A percentile compares a stretch with the other conserved stretches of the same genome.
These are phyloP conservation scores for Epicampocera succincta DNA, from an alignment of 2,888 invertebrate genomes.

Conservation along the genomic window DNA sequence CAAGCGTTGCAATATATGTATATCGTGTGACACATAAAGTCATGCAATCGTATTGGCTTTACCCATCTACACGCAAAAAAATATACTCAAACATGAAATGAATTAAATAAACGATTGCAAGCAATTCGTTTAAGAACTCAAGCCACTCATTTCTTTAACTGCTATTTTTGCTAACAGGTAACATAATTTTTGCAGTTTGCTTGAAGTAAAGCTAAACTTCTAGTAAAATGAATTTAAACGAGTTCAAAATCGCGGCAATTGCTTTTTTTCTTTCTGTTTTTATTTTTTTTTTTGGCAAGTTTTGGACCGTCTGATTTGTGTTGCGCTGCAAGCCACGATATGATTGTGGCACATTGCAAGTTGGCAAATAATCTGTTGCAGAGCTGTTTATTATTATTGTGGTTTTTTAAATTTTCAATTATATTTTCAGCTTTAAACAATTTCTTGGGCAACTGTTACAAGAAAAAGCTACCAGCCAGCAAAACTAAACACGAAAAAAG, in stretches of 20 bases:
- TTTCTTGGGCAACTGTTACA: conserved; percentile 61
- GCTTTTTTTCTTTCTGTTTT: conserved; percentile 9
- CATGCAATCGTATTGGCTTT: conserved; percentile 3
- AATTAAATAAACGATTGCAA: background rate
- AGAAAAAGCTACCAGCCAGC: conserved; percentile 49
- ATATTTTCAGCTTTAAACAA: conserved; percentile 35
- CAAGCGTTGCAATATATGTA: conserved; percentile 10
- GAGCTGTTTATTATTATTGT: conserved; percentile 29
- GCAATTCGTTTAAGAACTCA: too few species aligned
- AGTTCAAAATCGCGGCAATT: conserved; percentile 34
- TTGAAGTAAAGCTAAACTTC: conserved; percentile 14
- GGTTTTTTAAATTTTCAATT: conserved; percentile 14
- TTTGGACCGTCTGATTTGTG: conserved; percentile 17
- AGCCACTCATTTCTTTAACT: too few species aligned
- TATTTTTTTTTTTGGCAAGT: conserved; percentile 45
- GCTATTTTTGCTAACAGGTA: too few species aligned
- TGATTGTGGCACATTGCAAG: conserved; percentile 54
- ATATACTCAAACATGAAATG: background rate
- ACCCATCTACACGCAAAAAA: background rate
- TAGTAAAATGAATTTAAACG: conserved; percentile 25
- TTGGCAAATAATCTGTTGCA: conserved; percentile 56
- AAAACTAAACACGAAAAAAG: conserved; percentile 37
- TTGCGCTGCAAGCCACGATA: conserved; percentile 14
- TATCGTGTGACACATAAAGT: conserved; percentile 11
- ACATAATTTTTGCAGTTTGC: background rate